Evolutionary conservation across 2,113 vertebrate genomes (phyloP).

Genomic region (Maccullochella peelii): DNA sequence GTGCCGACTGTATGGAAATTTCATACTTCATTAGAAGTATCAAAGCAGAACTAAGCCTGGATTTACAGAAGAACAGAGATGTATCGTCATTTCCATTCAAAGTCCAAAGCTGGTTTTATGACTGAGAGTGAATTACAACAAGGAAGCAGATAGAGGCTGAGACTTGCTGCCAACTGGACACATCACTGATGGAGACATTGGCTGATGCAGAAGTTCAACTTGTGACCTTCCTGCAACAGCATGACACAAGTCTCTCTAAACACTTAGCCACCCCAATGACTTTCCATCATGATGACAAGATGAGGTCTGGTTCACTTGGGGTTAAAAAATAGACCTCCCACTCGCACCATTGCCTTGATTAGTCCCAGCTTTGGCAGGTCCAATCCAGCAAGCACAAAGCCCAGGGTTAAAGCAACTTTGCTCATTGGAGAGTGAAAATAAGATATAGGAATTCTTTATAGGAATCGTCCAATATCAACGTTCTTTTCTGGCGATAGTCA

Average conservation of each 20-base stretch:
- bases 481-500: not conserved
- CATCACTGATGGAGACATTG: conserved; percentile 30
- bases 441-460: not conserved
- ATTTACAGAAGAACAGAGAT: conserved; percentile 22
- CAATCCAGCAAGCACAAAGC: not conserved
- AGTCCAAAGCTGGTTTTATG: conserved; percentile 1
- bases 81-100: conserved; percentile 33
- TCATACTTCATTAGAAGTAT: not conserved
- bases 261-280: not conserved
- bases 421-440: not conserved
- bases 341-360: not conserved
- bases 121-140: conserved; percentile 18
- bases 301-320: conserved; percentile 15
- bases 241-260: conserved; percentile 8
- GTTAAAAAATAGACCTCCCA: not conserved
- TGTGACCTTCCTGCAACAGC: conserved; percentile 30
- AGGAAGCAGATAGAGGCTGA: conserved; percentile 8
- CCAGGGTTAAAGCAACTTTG: not conserved
- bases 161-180: conserved; percentile 13
- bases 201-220: conserved; percentile 46
- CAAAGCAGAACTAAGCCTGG: conserved; percentile 1
- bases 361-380: conserved; percentile 9
- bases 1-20: not conserved
- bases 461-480: not conserved
- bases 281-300: conserved; percentile 11